A percentile compares a stretch with the other conserved stretches of the same genome.
These are phyloP conservation scores for Papilio polyxenes DNA, from an alignment of 1,140 invertebrate genomes.

Conservation along the genomic window DNA sequence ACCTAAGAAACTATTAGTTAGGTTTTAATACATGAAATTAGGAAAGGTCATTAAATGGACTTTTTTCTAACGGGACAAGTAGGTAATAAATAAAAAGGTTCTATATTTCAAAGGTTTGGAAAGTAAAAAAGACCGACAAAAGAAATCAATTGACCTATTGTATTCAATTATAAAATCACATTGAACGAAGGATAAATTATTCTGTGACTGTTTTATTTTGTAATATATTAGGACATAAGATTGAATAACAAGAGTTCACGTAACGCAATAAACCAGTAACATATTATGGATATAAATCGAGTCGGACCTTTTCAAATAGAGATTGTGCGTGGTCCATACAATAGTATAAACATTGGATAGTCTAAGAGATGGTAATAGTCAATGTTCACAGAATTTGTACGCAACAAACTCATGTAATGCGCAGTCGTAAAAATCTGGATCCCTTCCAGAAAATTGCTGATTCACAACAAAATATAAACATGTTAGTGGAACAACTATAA, in stretches of 20 bases:
- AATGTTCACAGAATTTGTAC: conserved; percentile 40
- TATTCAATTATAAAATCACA: no score
- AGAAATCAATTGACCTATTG: no score
- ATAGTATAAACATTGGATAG: conserved; percentile 23
- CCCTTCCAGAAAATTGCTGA: conserved; percentile 41
- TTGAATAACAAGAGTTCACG: neutral
- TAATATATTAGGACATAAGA: neutral
- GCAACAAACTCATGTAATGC: conserved; percentile 32
- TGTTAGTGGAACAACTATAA: conserved; percentile 38
- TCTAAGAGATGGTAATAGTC: conserved; percentile 28
- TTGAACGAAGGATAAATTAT: neutral
- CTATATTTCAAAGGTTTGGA: no score
- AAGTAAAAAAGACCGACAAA: no score
- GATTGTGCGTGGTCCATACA: conserved; percentile 30
- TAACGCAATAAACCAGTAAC: neutral
- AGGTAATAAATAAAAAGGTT: no score
- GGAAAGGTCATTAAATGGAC: no score
- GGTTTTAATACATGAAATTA: no score
- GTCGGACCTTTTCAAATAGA: neutral
- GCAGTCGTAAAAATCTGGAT: conserved; percentile 49
- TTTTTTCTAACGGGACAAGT: no score
- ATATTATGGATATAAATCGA: neutral
- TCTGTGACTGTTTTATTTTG: neutral
- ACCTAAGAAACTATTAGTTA: no score
- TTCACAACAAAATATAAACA: conserved; percentile 42